Base-by-base conservation (phyloP, 2,113 vertebrate genomes). In the Lagopus leucura region DNA sequence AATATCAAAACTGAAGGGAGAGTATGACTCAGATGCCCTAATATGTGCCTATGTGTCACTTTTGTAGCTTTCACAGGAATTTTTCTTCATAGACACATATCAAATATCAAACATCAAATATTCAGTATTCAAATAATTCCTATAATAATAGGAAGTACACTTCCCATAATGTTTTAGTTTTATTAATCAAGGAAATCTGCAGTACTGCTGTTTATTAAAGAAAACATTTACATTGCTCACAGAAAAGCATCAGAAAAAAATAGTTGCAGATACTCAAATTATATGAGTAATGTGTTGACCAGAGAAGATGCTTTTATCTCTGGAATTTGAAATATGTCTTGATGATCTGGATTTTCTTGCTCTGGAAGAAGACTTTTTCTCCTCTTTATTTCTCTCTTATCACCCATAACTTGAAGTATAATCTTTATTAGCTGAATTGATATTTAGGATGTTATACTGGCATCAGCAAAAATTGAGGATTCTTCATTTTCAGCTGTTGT, bases 321-420 rank as follows among this genome's bases (percentile, higher is more conserved):
- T 43, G 76, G 34, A 54, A 89, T 77, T 87, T 88, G 50, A 94
- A 95, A 93, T 64, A 58, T 5, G 88, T 7, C 32, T 81, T 85
- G 60, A 91, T 89, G 84, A 89, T n/a, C 21, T 80, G 47, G 54
- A 6, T 50, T 80, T 95, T 82, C 24, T 91, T 7, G 65, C 7
- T 24, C 25, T 52, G 17, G 11, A 87, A 89, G 17, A 88, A 87
- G 15, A 2, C 1, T 54, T 80, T 32, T 50, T 73, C 58, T 24
- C 2, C 7, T 63, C 25, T 96, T 95, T 92, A 89, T 96, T 89
- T 96, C 36, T 85, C 89, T 89, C 86, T 11, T 88, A 77, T 74
- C 67, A 85, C 71, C 81, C 71, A 85, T 92, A 85, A 88, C 32
- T 67, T 91, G 60, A 93, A 71, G 24, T 32, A 54, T 67, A 89